Conservation (phyloP, 23 tunicate genomes). For the Trididemnum nubilum region DNA sequence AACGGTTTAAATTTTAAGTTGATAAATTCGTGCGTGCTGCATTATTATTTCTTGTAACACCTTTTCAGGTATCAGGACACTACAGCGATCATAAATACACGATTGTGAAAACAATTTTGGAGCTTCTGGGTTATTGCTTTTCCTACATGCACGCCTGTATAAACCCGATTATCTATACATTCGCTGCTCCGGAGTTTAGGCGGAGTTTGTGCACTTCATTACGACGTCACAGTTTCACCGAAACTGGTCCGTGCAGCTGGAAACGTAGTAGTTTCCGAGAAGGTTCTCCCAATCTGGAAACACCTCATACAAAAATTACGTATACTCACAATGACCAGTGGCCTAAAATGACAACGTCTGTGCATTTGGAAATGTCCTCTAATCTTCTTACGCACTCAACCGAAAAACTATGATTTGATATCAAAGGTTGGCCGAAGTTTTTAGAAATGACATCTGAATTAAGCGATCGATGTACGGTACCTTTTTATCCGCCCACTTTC, state of each 20-base stretch:
- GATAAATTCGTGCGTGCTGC: too few species aligned
- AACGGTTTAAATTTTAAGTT: too few species aligned
- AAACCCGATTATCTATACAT: constrained; percentile 82
- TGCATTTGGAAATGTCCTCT: background rate
- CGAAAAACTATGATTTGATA: too few species aligned
- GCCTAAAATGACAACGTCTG: background rate
- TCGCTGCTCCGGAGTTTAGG: constrained; percentile 72
- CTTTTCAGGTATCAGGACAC: background rate
- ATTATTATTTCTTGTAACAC: too few species aligned
- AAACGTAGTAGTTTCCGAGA: background rate
- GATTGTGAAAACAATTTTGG: background rate
- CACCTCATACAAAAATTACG: constrained; percentile 1
- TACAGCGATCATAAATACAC: background rate
- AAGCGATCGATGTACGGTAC: too few species aligned
- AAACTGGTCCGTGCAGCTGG: constrained; percentile 1
- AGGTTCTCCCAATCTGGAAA: background rate
- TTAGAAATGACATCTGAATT: too few species aligned
- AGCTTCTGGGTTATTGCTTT: constrained; percentile 30
- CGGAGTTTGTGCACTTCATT: constrained; percentile 21
- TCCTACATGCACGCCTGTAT: constrained; percentile 77
- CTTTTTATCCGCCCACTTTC: too few species aligned
- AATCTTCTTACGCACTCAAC: too few species aligned
- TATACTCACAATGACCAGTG: background rate
- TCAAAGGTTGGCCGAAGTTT: too few species aligned
- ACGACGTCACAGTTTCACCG: background rate